phyloP scores from a whole-genome alignment of 2,888 invertebrate species.

The Drosophila colorata region DNA sequence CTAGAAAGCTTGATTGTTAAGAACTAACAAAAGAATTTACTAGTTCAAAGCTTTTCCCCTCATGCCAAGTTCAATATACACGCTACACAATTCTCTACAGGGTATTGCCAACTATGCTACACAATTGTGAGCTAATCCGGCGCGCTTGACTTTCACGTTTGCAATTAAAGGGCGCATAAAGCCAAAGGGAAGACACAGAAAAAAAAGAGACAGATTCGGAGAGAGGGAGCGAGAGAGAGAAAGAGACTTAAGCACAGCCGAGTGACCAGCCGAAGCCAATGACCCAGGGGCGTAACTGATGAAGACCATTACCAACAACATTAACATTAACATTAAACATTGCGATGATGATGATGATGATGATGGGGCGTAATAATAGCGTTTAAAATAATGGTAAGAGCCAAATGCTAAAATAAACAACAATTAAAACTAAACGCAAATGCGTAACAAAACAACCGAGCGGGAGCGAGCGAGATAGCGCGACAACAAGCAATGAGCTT shows the following conservation, averaged over 20 bases:
- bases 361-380: slow-evolving; percentile 53
- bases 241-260: slow-evolving; percentile 9
- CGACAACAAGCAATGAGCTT: slow-evolving; percentile 14
- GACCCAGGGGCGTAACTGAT: slow-evolving; percentile 70
- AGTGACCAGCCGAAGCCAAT: slow-evolving; percentile 55
- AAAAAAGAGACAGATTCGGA: slow-evolving; percentile 9
- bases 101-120: slow-evolving; percentile 18
- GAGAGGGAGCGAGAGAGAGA: slow-evolving; percentile 14
- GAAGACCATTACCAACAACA: slow-evolving; percentile 36
- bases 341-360: slow-evolving; percentile 36
- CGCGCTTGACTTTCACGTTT: slow-evolving; percentile 41
- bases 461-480: slow-evolving; percentile 1
- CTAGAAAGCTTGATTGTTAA: too few relatives aligned
- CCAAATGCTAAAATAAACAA: slow-evolving; percentile 68
- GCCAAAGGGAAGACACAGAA: slow-evolving; percentile 1
- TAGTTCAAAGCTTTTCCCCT: too few relatives aligned
- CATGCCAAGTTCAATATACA: neutral
- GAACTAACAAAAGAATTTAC: too few relatives aligned
- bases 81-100: neutral
- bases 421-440: slow-evolving; percentile 71
- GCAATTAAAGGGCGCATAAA: slow-evolving; percentile 55
- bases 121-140: slow-evolving; percentile 16
- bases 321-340: slow-evolving; percentile 27
- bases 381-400: slow-evolving; percentile 65
- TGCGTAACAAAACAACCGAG: slow-evolving; percentile 62